Percentiles rank a stretch among this genome's conserved stretches.
These are phyloP conservation scores for Dermolepida albohirtum DNA, from an alignment of 2,888 invertebrate species.

Conservation along the genomic window DNA sequence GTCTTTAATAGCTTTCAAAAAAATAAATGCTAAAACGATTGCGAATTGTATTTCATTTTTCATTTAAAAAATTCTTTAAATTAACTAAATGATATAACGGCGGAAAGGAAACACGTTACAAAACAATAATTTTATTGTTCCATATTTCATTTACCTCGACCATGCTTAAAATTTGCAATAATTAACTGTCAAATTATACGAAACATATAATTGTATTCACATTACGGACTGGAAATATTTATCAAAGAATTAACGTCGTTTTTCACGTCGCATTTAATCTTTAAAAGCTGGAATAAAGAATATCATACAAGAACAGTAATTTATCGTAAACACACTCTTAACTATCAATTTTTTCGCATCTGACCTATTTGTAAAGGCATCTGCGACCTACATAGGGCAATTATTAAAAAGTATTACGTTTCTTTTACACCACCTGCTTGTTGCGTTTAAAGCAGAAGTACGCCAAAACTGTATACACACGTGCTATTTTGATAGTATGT, in stretches of 20 bases:
- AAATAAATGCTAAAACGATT: too few relatives aligned
- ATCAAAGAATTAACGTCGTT: not conserved
- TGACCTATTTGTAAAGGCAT: slow-evolving; percentile 51
- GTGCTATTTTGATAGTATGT: slow-evolving; percentile 33
- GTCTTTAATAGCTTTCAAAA: too few relatives aligned
- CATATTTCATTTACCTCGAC: too few relatives aligned
- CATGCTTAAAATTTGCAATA: too few relatives aligned
- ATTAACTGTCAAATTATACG: too few relatives aligned
- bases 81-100: too few relatives aligned
- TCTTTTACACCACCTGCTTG: slow-evolving; percentile 48
- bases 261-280: not conserved
- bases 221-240: not conserved
- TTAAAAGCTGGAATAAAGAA: slow-evolving; percentile 8
- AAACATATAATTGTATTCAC: too few relatives aligned
- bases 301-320: not conserved
- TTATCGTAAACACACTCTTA: slow-evolving; percentile 22
- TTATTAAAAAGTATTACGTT: slow-evolving; percentile 49
- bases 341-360: slow-evolving; percentile 43
- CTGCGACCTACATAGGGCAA: slow-evolving; percentile 51
- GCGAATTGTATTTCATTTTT: too few relatives aligned
- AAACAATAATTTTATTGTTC: too few relatives aligned
- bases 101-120: too few relatives aligned
- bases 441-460: slow-evolving; percentile 28
- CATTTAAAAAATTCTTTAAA: too few relatives aligned
- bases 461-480: slow-evolving; percentile 25